These are phyloP conservation scores for Struthidea cinerea DNA, from an alignment of 2,113 vertebrate genomes.

Conservation along the genomic window DNA sequence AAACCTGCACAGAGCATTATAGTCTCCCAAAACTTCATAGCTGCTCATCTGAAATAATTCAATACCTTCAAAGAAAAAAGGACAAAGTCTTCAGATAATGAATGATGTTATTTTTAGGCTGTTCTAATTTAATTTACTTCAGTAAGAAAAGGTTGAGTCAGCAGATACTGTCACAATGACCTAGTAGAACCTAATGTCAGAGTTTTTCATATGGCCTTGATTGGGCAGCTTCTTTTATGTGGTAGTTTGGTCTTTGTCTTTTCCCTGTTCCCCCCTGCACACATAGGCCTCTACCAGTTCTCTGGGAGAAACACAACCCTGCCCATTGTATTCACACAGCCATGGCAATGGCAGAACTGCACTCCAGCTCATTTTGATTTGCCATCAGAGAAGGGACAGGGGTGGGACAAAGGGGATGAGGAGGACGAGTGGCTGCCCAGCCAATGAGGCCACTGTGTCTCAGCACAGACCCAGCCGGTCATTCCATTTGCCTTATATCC, in stretches of 20 bases:
- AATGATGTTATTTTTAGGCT: neutral
- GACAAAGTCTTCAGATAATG: neutral
- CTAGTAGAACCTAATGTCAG: neutral
- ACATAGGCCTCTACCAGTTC: neutral
- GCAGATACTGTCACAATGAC: neutral
- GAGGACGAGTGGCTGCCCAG: neutral
- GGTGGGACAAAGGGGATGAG: neutral
- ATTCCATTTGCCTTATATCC: neutral
- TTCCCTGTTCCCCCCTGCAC: neutral
- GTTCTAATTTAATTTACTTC: neutral
- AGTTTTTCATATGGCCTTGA: neutral
- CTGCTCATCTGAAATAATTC: neutral
- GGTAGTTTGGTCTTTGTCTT: neutral
- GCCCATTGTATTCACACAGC: neutral
- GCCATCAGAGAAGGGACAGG: neutral
- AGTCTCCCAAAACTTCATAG: neutral
- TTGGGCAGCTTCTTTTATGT: neutral
- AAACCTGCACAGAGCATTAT: neutral
- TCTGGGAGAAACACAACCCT: neutral
- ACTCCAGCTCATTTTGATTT: neutral
- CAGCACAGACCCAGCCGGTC: neutral
- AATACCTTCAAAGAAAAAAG: neutral
- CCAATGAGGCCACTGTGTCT: neutral
- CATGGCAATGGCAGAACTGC: neutral
- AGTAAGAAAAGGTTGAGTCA: neutral